These are phyloP conservation scores for Podabrus alpinus DNA, from an alignment of 2,888 invertebrate species.

Conservation along the genomic window DNA sequence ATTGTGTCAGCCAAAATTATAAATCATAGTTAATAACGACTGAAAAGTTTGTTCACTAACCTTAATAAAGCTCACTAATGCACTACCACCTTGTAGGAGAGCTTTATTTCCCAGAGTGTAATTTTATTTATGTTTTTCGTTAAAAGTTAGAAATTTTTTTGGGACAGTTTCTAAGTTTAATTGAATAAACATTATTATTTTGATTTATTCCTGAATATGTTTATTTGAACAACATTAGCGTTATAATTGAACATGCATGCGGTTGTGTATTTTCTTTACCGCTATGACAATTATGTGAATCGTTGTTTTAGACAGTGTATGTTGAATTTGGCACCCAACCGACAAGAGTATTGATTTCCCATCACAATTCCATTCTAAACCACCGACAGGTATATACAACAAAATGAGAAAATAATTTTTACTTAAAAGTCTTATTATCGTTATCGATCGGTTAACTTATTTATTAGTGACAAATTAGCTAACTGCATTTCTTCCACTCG, in stretches of 20 bases:
- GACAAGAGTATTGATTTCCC: background rate
- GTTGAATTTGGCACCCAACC: background rate
- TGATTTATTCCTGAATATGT: background rate
- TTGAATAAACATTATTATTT: background rate
- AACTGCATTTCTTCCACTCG: background rate
- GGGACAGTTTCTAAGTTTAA: background rate
- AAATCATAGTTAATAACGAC: background rate
- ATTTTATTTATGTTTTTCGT: background rate
- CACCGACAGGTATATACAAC: background rate
- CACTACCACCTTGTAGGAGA: background rate
- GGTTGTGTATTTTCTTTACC: slow-evolving; percentile 2
- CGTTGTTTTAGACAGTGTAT: slow-evolving; percentile 4
- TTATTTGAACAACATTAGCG: background rate
- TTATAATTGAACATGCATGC: background rate
- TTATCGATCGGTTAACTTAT: background rate
- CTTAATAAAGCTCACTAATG: background rate
- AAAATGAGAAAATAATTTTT: background rate
- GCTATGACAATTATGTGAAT: slow-evolving; percentile 1
- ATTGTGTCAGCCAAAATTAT: background rate
- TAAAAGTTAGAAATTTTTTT: background rate
- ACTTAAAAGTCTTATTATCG: background rate
- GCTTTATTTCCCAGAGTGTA: background rate
- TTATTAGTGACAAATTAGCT: background rate
- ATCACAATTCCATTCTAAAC: background rate
- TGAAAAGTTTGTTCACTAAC: background rate